Evolutionary conservation across 1,140 invertebrate species (phyloP).

Genomic region (Listronotus bonariensis): DNA sequence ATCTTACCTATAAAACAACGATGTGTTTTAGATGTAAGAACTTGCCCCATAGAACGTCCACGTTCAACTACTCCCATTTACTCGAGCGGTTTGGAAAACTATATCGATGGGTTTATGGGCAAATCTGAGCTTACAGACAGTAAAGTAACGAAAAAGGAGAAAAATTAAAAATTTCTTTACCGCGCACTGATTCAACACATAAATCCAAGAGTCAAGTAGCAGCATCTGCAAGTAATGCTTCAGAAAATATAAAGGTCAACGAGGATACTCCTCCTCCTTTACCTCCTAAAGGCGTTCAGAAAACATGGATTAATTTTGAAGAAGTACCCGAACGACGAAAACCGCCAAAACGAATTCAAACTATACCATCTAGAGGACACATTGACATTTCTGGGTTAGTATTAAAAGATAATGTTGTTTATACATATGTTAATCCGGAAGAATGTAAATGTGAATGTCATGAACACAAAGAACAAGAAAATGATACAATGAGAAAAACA

Average conservation of each 20-base stretch:
- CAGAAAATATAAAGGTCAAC: slow-evolving; percentile 58
- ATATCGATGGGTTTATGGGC: slow-evolving; percentile 56
- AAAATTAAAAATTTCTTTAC: slow-evolving; percentile 72
- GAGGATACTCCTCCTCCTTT: slow-evolving; percentile 58
- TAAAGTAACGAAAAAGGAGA: slow-evolving; percentile 55
- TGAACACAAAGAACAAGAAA: slow-evolving; percentile 57
- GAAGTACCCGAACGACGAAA: slow-evolving; percentile 80
- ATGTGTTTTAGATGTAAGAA: slow-evolving; percentile 69
- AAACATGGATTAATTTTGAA: slow-evolving; percentile 82
- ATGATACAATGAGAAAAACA: slow-evolving; percentile 3
- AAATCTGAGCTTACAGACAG: slow-evolving; percentile 27
- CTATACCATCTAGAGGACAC: slow-evolving; percentile 63
- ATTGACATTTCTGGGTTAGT: slow-evolving; percentile 51
- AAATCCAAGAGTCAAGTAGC: slow-evolving; percentile 39
- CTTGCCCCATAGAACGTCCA: slow-evolving; percentile 84
- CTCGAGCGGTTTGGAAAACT: slow-evolving; percentile 78
- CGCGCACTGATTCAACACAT: slow-evolving; percentile 62
- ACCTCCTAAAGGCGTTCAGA: slow-evolving; percentile 58
- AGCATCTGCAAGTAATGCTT: slow-evolving; percentile 54
- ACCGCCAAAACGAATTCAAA: slow-evolving; percentile 78
- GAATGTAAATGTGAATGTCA: slow-evolving; percentile 84
- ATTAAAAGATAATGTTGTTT: slow-evolving; percentile 58
- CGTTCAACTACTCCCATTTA: slow-evolving; percentile 83
- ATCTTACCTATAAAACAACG: slow-evolving; percentile 81
- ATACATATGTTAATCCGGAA: slow-evolving; percentile 81